Percentiles rank a stretch among this genome's conserved stretches.
Conservation (phyloP, 2,113 vertebrate species). For the Gymnogyps californianus region DNA sequence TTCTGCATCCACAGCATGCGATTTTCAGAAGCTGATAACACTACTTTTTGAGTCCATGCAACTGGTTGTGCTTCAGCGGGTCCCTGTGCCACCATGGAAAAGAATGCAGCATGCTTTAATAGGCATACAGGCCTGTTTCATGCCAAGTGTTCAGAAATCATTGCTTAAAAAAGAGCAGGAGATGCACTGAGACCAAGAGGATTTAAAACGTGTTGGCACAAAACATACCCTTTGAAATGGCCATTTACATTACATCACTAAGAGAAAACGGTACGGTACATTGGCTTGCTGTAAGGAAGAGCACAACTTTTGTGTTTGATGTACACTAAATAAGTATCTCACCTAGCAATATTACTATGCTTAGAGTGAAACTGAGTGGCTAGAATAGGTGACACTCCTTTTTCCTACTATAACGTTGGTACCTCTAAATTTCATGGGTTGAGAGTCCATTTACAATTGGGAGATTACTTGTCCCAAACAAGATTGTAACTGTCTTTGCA, state of each 20-base stretch:
- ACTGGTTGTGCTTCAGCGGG: not conserved
- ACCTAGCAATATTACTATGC: not conserved
- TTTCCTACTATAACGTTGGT: not conserved
- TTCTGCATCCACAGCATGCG: rapidly evolving
- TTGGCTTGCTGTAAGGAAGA: not conserved
- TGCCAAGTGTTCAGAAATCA: not conserved
- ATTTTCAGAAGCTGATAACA: not conserved
- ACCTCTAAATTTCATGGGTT: not conserved
- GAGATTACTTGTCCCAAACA: not conserved
- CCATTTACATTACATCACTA: rapidly evolving
- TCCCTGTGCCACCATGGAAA: not conserved
- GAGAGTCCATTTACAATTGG: not conserved
- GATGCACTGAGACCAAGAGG: not conserved
- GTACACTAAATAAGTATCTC: not conserved
- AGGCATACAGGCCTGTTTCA: not conserved
- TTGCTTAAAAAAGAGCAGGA: not conserved
- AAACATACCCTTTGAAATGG: not conserved
- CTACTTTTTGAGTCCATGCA: rapidly evolving
- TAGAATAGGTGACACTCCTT: rapidly evolving
- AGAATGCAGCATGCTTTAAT: not conserved
- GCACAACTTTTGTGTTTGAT: not conserved
- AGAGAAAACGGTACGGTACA: not conserved
- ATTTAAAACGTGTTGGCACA: not conserved
- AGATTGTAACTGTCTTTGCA: not conserved
- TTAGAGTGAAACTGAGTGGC: not conserved